Conservation (phyloP, 2,888 invertebrate genomes). For the Ametastegia equiseti region DNA sequence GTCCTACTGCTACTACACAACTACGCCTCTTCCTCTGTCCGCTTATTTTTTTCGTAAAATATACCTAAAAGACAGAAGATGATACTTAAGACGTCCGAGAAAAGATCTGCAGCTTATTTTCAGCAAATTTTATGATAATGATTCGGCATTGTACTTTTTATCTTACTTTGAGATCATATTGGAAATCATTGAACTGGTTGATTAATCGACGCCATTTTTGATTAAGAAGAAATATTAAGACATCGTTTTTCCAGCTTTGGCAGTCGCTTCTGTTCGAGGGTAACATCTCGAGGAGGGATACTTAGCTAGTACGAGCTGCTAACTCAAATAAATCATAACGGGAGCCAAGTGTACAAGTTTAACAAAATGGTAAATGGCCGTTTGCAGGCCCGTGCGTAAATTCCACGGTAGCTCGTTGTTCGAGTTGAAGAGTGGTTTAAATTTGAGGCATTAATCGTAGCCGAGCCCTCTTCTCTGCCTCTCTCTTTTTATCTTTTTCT, state of each 20-base stretch:
- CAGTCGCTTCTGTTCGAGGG: constrained; percentile 26
- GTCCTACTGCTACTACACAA: not conserved
- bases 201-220: not conserved
- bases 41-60: constrained; percentile 44
- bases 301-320: constrained; percentile 33
- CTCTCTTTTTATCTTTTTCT: not conserved
- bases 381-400: constrained; percentile 45
- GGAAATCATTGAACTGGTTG: not conserved
- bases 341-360: constrained; percentile 25
- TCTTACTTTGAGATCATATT: not conserved
- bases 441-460: constrained; percentile 45
- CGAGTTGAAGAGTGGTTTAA: constrained; percentile 48
- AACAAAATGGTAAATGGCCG: constrained; percentile 44
- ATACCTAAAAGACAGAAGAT: constrained; percentile 40
- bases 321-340: constrained; percentile 44
- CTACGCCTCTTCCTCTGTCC: not conserved
- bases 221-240: not conserved
- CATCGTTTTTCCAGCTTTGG: not conserved
- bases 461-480: constrained; percentile 17
- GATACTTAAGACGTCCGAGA: constrained; percentile 23
- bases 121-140: not conserved
- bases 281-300: constrained; percentile 26
- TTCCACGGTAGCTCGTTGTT: constrained; percentile 41
- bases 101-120: constrained; percentile 18
- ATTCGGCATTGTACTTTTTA: not conserved